These are phyloP conservation scores for Silurus asotus DNA, from an alignment of 2,113 vertebrate species.

Conservation along the genomic window DNA sequence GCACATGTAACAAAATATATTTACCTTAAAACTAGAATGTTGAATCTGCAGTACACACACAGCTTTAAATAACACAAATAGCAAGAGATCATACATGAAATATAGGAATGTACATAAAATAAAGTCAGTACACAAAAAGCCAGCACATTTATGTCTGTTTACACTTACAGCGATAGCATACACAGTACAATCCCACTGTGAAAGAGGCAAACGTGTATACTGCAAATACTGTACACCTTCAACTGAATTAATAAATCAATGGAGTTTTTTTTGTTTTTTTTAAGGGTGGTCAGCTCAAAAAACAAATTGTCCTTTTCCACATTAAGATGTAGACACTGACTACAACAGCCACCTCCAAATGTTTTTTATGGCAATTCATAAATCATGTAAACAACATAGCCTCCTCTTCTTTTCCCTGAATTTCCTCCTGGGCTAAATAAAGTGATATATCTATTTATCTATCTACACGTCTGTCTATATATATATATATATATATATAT, in stretches of 20 bases:
- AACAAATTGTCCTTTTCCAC: neutral
- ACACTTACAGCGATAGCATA: conserved; percentile 40
- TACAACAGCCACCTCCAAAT: conserved; percentile 3
- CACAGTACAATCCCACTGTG: conserved; percentile 33
- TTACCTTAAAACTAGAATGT: conserved; percentile 65
- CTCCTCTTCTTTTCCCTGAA: neutral
- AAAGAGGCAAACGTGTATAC: conserved; percentile 28
- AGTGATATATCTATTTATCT: too few species aligned
- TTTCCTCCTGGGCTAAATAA: too few species aligned
- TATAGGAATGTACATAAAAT: conserved; percentile 81
- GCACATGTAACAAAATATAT: conserved; percentile 74
- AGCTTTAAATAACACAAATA: conserved; percentile 76
- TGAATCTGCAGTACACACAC: conserved; percentile 75
- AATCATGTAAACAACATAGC: conserved; percentile 44
- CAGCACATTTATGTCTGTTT: conserved; percentile 57
- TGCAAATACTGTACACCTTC: conserved; percentile 27
- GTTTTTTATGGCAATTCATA: conserved; percentile 2
- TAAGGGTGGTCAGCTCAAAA: neutral
- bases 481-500: too few species aligned
- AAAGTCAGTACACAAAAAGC: conserved; percentile 68
- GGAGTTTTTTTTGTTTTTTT: neutral
- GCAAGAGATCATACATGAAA: conserved; percentile 64
- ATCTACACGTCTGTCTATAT: too few species aligned
- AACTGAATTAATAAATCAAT: neutral
- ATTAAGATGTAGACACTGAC: neutral